A percentile compares a stretch with the other conserved stretches of the same genome.
phyloP scores from a whole-genome alignment of 2,888 invertebrate species.

The Dasypogon diadema region DNA sequence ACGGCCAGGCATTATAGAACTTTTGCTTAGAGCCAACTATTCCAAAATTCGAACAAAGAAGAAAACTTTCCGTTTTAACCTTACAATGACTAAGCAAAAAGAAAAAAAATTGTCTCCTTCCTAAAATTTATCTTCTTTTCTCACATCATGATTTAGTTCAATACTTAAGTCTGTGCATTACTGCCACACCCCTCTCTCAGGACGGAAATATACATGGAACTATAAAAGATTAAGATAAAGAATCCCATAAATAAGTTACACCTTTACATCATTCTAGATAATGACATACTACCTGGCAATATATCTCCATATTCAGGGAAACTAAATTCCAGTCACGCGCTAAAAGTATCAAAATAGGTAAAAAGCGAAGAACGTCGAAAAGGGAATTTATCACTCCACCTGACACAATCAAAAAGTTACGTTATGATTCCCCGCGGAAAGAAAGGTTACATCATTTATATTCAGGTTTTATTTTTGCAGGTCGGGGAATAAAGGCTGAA shows the following conservation, averaged over 20 bases:
- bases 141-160: no score
- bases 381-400: neutral
- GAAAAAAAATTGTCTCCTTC: no score
- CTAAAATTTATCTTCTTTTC: no score
- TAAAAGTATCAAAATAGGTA: slow-evolving; percentile 21
- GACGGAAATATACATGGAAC: no score
- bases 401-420: neutral
- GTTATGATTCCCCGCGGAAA: neutral
- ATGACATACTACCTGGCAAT: neutral
- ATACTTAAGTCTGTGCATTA: no score
- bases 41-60: no score
- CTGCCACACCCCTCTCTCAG: no score
- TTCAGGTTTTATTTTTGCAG: neutral
- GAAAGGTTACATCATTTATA: neutral
- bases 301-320: neutral
- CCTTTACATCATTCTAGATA: neutral
- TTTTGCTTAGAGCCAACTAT: no score
- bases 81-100: no score
- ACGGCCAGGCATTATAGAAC: no score
- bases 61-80: no score
- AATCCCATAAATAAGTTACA: slow-evolving; percentile 28
- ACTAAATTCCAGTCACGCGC: neutral
- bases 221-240: slow-evolving; percentile 13
- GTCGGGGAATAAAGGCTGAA: no score
- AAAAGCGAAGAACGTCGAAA: neutral